Evolutionary conservation across 2,888 invertebrate species (phyloP).

Genomic region (Metallyticus violacea): DNA sequence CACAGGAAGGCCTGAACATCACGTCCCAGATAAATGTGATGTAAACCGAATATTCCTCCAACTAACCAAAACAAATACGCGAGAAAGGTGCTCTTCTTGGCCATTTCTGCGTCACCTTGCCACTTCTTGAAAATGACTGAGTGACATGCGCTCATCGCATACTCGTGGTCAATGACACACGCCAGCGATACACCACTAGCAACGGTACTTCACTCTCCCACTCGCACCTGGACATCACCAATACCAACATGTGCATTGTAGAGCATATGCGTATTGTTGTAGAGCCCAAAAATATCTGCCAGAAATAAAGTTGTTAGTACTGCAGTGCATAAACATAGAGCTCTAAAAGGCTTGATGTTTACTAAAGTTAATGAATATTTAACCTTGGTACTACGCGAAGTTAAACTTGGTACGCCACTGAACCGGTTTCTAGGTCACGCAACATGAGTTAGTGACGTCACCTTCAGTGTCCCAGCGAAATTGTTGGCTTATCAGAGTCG

Average conservation of each 20-base stretch:
- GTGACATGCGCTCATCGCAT: neutral
- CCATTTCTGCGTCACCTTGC: constrained; percentile 30
- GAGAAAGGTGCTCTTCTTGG: constrained; percentile 52
- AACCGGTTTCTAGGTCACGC: neutral
- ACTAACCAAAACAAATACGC: constrained; percentile 85
- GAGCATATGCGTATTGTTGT: neutral
- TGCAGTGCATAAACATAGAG: neutral
- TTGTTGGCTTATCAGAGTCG: neutral
- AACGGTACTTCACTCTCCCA: neutral
- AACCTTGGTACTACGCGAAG: neutral
- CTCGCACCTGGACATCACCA: neutral
- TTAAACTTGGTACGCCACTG: neutral
- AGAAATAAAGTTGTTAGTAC: neutral
- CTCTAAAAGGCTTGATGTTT: neutral
- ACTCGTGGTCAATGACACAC: neutral
- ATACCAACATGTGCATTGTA: neutral
- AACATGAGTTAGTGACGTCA: neutral
- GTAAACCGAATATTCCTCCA: constrained; percentile 84
- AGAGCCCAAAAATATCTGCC: neutral
- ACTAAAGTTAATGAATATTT: neutral
- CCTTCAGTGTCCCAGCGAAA: neutral
- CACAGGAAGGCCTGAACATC: constrained; percentile 89
- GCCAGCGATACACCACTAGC: neutral
- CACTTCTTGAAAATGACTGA: neutral
- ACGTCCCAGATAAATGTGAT: constrained; percentile 85